These are phyloP conservation scores for Melipona beecheii DNA, from an alignment of 2,888 invertebrate species.

Conservation along the genomic window DNA sequence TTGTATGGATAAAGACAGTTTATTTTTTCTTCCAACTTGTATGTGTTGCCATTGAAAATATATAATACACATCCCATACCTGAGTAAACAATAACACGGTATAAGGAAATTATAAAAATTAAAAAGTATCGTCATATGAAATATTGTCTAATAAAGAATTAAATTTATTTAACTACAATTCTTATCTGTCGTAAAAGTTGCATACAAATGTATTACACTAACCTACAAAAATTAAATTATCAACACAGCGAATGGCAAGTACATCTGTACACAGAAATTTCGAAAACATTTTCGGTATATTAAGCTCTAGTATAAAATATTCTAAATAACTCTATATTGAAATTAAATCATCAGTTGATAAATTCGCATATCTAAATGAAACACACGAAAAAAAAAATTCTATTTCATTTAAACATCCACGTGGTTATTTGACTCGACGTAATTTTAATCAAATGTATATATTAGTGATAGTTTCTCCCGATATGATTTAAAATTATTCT, in stretches of 20 bases:
- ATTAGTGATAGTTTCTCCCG: neutral
- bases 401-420: neutral
- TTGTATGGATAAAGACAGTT: slow-evolving; percentile 74
- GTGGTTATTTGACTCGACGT: neutral
- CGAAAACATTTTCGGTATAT: slow-evolving; percentile 56
- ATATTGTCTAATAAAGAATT: neutral
- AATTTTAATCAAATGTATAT: neutral
- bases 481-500: slow-evolving; percentile 6
- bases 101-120: slow-evolving; percentile 7
- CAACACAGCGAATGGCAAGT: slow-evolving; percentile 74
- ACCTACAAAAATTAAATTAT: slow-evolving; percentile 77
- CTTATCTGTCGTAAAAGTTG: neutral
- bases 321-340: neutral
- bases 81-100: slow-evolving; percentile 52
- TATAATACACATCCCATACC: slow-evolving; percentile 76
- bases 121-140: slow-evolving; percentile 7
- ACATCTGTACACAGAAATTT: slow-evolving; percentile 75
- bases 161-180: neutral
- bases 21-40: slow-evolving; percentile 65
- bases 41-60: slow-evolving; percentile 60
- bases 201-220: slow-evolving; percentile 43
- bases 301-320: neutral
- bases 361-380: neutral
- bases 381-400: neutral
- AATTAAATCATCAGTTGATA: neutral